phyloP scores from a whole-genome alignment of 1,140 invertebrate genomes.

The Drosophila nasuta region DNA sequence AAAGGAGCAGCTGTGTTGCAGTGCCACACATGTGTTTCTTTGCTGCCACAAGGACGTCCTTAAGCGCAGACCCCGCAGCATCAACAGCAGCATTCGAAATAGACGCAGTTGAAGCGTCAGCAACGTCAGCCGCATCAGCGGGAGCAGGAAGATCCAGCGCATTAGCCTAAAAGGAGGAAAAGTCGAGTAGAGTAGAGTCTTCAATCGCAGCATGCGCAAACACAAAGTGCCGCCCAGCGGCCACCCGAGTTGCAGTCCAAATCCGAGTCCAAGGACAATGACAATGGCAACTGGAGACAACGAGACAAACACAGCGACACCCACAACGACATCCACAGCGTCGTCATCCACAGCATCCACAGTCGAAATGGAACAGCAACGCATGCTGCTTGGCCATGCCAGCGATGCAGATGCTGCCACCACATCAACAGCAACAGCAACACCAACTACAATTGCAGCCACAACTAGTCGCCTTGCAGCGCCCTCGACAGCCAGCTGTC shows the following conservation, averaged over 20 bases:
- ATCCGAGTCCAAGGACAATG: constrained; percentile 64
- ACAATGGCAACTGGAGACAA: constrained; percentile 47
- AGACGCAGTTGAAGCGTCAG: constrained; percentile 2
- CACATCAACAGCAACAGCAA: constrained; percentile 33
- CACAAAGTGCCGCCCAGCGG: constrained; percentile 76
- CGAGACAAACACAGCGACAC: constrained; percentile 15
- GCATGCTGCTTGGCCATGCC: constrained; percentile 59
- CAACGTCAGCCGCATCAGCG: constrained; percentile 13
- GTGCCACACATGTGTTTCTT: constrained; percentile 70
- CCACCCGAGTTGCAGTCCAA: constrained; percentile 20
- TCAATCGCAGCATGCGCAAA: constrained; percentile 66
- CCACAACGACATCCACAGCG: constrained; percentile 30
- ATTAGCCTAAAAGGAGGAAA: constrained; percentile 14
- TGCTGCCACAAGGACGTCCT: constrained; percentile 78
- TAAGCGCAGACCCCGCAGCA: constrained; percentile 53
- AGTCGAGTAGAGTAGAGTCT: constrained; percentile 2
- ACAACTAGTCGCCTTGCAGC: constrained; percentile 69
- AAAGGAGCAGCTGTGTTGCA: constrained; percentile 44
- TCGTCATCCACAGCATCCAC: constrained; percentile 23
- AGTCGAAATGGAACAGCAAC: constrained; percentile 56
- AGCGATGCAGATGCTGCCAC: constrained; percentile 22
- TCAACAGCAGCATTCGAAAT: constrained; percentile 27
- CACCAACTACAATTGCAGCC: constrained; percentile 5
- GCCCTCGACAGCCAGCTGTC: constrained; percentile 44
- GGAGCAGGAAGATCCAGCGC: constrained; percentile 4